Conservation (phyloP, 35 echinoderm and acorn worm genomes). For the Ophioderma brevispina region DNA sequence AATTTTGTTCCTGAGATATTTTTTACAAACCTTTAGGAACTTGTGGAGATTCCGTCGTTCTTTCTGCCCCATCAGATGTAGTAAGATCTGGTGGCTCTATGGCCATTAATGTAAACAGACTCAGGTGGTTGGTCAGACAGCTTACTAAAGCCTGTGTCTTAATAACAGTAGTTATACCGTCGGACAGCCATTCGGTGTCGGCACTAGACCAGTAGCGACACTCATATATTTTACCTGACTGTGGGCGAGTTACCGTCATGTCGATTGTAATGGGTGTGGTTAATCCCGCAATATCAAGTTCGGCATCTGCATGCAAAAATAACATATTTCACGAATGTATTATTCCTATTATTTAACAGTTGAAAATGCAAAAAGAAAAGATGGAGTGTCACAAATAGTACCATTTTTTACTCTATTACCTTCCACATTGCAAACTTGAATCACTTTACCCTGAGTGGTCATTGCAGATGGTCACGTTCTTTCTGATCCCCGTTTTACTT, state of each 20-base stretch:
- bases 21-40: no score
- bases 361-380: neutral
- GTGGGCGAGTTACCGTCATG: conserved; percentile 53
- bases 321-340: neutral
- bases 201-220: conserved; percentile 67
- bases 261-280: conserved; percentile 39
- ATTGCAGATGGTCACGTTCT: no score
- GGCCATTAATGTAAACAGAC: conserved; percentile 41
- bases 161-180: conserved; percentile 42
- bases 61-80: neutral
- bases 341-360: neutral
- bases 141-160: neutral
- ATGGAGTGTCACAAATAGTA: neutral
- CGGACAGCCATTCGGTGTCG: conserved; percentile 32
- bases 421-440: no score
- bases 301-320: no score
- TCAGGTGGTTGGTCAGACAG: conserved; percentile 63
- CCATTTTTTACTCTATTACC: no score
- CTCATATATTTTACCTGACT: conserved; percentile 47
- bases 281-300: conserved; percentile 51
- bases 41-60: no score
- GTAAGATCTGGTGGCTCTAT: conserved; percentile 13
- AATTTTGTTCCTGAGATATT: no score
- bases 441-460: no score
- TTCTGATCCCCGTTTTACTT: no score